Base-by-base conservation (phyloP, 2,113 vertebrate genomes). In the Nyctibius bracteatus region DNA sequence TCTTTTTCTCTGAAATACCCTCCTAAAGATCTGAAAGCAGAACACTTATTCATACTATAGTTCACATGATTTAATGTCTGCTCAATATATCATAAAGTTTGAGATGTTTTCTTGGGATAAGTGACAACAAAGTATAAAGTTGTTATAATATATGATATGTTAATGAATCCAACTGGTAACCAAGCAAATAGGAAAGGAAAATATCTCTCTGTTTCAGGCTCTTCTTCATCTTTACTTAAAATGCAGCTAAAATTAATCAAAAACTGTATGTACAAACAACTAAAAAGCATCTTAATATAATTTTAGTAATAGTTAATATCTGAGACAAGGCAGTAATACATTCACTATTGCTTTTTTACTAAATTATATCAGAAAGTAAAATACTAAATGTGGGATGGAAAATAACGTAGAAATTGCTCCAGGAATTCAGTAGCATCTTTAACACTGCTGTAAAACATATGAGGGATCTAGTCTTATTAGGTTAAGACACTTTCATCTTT, bases 401-500 rank as follows among this genome's bases (percentile, higher is more conserved):
- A 59, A 61, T 27, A 90, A 24, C n/a, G 35, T 70, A 39, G 33
- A 92, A 92, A 86, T 73, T 81, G 88, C 90, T 86, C 41, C 41
- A 95, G 80, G 49, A 94, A 75, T 75, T 91, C 47, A 61, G n/a
- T 11, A 88, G 10, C 24, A 57, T 88, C 49, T 85, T 88, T 81
- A 77, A 62, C 16, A 43, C 24, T 90, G 51, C 51, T 84, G 47
- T 81, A 86, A 89, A 86, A 77, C 87, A 92, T 92, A 92, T 92
- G 20, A 88, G 94, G 90, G 88, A 94, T 52, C 82, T 91, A 82
- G n/a, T 81, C 65, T 81, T 94, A 75, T n/a, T 95, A 94, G 88
- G 83, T 86, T 94, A 93, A 89, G 58, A 68, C 35, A 57, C 77
- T 95, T 96, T 92, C 15, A 90, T 97, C 86, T 89, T 51, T 94